phyloP scores from a whole-genome alignment of 2,113 vertebrate species.

The Acrocephalus arundinaceus region DNA sequence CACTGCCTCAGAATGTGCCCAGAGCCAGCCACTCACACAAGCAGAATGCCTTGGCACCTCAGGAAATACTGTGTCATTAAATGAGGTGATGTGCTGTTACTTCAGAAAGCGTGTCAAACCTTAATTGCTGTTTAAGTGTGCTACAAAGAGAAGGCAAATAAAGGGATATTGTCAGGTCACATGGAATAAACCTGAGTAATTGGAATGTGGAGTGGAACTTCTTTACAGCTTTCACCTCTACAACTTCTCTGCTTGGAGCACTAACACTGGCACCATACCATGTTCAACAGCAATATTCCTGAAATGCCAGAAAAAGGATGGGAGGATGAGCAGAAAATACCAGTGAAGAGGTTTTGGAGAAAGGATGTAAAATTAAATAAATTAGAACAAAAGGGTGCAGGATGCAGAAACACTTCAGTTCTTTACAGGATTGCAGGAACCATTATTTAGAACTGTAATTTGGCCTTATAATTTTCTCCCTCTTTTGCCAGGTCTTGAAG shows the following conservation, averaged over 20 bases:
- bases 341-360: neutral
- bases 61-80: neutral
- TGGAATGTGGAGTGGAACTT: neutral
- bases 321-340: neutral
- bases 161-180: neutral
- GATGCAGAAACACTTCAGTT: neutral
- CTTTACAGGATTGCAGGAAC: neutral
- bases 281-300: neutral
- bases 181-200: neutral
- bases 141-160: neutral
- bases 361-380: neutral
- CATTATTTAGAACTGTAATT: neutral
- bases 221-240: neutral
- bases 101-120: neutral
- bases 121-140: neutral
- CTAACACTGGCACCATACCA: neutral
- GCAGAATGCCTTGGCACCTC: neutral
- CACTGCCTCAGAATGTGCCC: neutral
- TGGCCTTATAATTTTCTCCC: neutral
- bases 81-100: neutral
- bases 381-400: neutral
- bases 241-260: neutral
- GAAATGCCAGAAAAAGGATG: neutral
- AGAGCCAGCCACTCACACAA: neutral
- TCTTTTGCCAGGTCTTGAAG: neutral